Evolutionary conservation across 2,888 invertebrate species (phyloP).

Genomic region (Mythimna lalbum): DNA sequence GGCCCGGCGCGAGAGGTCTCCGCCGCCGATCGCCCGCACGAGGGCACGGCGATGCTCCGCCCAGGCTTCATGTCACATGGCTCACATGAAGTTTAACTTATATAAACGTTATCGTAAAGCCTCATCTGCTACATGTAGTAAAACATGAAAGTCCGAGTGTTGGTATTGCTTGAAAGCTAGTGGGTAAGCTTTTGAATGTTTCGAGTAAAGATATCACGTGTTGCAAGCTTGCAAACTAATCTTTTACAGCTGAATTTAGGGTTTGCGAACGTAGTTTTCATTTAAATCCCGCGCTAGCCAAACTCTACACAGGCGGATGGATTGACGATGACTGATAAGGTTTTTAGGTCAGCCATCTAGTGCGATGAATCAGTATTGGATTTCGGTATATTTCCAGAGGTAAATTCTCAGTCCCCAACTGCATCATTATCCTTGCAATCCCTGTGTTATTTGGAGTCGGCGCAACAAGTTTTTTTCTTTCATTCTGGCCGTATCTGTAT

Average conservation of each 20-base stretch:
- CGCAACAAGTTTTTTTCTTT: no score
- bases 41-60: no score
- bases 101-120: conserved; percentile 15
- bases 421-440: no score
- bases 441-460: no score
- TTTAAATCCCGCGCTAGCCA: not conserved
- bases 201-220: not conserved
- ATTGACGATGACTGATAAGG: not conserved
- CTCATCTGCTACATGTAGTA: conserved; percentile 35
- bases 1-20: no score
- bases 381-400: not conserved
- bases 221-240: conserved; percentile 7
- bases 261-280: not conserved
- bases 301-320: not conserved
- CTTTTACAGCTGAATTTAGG: not conserved
- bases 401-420: not conserved
- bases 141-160: conserved; percentile 31
- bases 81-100: not conserved
- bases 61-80: not conserved
- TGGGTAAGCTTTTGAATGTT: conserved; percentile 14
- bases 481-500: no score
- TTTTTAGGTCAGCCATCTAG: conserved; percentile 2
- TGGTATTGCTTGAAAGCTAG: conserved; percentile 14
- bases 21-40: no score
- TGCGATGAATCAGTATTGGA: not conserved